A percentile compares a stretch with the other conserved stretches of the same genome.
These are phyloP conservation scores for Acronicta leporina DNA, from an alignment of 2,888 invertebrate genomes.

Conservation along the genomic window DNA sequence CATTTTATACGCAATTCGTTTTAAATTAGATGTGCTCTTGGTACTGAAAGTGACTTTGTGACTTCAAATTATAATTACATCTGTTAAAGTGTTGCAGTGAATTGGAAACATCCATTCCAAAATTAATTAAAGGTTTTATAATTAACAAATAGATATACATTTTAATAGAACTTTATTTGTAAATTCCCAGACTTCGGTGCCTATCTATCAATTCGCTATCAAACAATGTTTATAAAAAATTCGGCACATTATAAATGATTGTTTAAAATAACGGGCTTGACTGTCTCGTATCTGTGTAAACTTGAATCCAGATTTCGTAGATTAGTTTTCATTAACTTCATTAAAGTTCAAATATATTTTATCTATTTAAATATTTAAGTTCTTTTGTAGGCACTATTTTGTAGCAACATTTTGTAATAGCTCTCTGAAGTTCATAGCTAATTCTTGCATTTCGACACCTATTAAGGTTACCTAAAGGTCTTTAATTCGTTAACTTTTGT, in stretches of 20 bases:
- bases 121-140: slow-evolving; percentile 11
- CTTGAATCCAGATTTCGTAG: slow-evolving; percentile 34
- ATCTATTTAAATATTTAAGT: slow-evolving; percentile 8
- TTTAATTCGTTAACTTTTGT: neutral
- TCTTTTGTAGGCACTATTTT: slow-evolving; percentile 7
- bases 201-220: slow-evolving; percentile 31
- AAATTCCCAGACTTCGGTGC: slow-evolving; percentile 3
- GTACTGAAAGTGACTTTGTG: slow-evolving; percentile 51
- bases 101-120: slow-evolving; percentile 24
- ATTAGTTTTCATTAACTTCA: slow-evolving; percentile 17
- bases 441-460: slow-evolving; percentile 10
- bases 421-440: slow-evolving; percentile 1
- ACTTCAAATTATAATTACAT: slow-evolving; percentile 15
- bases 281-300: slow-evolving; percentile 14
- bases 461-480: neutral
- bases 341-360: slow-evolving; percentile 11
- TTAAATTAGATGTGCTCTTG: slow-evolving; percentile 65
- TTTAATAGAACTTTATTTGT: slow-evolving; percentile 12
- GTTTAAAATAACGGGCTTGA: slow-evolving; percentile 8
- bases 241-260: slow-evolving; percentile 23
- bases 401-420: slow-evolving; percentile 7
- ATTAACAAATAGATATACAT: neutral
- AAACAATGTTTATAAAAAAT: slow-evolving; percentile 22
- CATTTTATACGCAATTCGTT: slow-evolving; percentile 55
- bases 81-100: slow-evolving; percentile 16